These are phyloP conservation scores for Zygogramma bicolorata DNA, from an alignment of 2,888 invertebrate genomes.

Conservation along the genomic window DNA sequence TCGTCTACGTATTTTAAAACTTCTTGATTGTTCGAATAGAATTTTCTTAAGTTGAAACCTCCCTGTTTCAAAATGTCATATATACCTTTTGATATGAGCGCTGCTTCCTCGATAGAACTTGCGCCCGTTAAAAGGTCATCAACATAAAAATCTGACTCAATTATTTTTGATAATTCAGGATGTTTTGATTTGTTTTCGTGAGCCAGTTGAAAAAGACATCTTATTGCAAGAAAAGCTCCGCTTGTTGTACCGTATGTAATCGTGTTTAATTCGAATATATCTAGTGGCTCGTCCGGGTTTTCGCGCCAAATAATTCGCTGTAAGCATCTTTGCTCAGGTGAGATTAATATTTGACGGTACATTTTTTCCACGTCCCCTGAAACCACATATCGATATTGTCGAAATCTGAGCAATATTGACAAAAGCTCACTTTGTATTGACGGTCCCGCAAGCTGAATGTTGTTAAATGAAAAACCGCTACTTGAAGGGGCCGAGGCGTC, in stretches of 20 bases:
- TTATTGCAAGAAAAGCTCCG: conserved; percentile 18
- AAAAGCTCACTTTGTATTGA: not conserved
- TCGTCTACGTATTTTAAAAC: not conserved
- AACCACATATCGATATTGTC: not conserved
- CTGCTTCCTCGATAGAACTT: conserved; percentile 12
- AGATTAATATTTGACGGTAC: conserved; percentile 49
- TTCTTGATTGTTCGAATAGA: conserved; percentile 8
- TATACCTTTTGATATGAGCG: not conserved
- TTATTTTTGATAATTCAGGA: conserved; percentile 22
- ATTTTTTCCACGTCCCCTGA: conserved; percentile 53
- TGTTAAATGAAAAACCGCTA: not conserved
- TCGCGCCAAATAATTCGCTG: conserved; percentile 27
- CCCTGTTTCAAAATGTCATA: conserved; percentile 6
- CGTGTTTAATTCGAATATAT: conserved; percentile 30
- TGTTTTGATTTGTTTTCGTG: conserved; percentile 1
- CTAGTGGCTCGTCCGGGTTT: not conserved
- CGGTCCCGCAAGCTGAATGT: not conserved
- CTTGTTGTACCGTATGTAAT: conserved; percentile 30
- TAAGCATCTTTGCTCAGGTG: conserved; percentile 13
- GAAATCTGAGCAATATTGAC: not conserved
- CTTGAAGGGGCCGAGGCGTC: not conserved
- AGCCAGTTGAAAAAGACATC: conserved; percentile 31
- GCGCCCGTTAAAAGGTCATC: conserved; percentile 29
- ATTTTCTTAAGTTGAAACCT: conserved; percentile 16
- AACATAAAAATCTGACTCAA: conserved; percentile 30